These are phyloP conservation scores for Drosophila sproati DNA, from an alignment of 1,140 invertebrate genomes.

Conservation along the genomic window DNA sequence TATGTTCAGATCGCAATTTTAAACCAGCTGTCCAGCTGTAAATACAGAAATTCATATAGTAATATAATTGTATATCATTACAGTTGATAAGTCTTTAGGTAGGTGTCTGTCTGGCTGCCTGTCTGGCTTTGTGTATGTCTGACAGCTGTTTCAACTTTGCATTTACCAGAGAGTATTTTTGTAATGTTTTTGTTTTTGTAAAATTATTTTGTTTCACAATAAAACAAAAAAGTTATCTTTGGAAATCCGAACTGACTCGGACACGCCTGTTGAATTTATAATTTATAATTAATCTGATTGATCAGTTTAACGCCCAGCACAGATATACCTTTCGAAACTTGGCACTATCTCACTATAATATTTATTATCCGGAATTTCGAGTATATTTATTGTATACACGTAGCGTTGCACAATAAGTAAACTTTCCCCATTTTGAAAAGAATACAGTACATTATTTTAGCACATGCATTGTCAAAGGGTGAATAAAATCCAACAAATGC, in stretches of 20 bases:
- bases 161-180: too few species aligned
- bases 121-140: too few species aligned
- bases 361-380: neutral
- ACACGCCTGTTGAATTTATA: slow-evolving; percentile 54
- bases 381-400: slow-evolving; percentile 33
- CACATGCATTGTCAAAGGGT: slow-evolving; percentile 40
- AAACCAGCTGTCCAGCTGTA: slow-evolving; percentile 64
- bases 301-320: slow-evolving; percentile 51
- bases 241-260: slow-evolving; percentile 55
- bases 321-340: slow-evolving; percentile 61
- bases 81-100: too few species aligned
- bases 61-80: neutral
- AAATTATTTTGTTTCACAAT: neutral
- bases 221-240: slow-evolving; percentile 21
- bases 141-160: too few species aligned
- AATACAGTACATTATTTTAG: neutral
- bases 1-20: slow-evolving; percentile 62
- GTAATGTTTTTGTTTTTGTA: too few species aligned
- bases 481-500: slow-evolving; percentile 19
- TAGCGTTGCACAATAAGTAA: slow-evolving; percentile 35
- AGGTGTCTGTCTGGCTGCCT: too few species aligned
- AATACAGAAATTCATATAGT: neutral
- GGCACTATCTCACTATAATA: slow-evolving; percentile 28
- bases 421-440: slow-evolving; percentile 37
- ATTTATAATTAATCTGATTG: slow-evolving; percentile 61